Evolutionary conservation across 1,140 invertebrate species (phyloP).

Genomic region (Macrocentrus cingulum): DNA sequence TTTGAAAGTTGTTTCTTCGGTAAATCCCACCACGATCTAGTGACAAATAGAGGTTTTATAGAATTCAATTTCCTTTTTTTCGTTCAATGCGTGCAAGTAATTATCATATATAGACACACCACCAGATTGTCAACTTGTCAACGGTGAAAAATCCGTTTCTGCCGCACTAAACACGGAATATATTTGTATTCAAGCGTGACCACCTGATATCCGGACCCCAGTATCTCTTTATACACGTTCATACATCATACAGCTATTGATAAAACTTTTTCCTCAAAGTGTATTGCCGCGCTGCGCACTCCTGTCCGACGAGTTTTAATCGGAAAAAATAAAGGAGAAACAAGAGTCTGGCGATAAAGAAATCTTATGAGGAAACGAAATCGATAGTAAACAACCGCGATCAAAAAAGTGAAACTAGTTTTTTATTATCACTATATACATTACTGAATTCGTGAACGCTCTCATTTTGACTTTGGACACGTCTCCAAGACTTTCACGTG

Average conservation of each 20-base stretch:
- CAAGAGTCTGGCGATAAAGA: neutral
- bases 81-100: too few relatives aligned
- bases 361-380: slow-evolving; percentile 3
- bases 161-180: too few relatives aligned
- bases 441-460: neutral
- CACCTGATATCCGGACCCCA: slow-evolving; percentile 1
- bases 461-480: neutral
- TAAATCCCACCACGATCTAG: too few relatives aligned
- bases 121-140: slow-evolving; percentile 1
- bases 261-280: neutral
- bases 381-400: neutral
- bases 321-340: neutral
- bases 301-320: neutral
- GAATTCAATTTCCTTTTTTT: neutral
- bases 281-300: too few relatives aligned
- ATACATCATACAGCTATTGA: neutral
- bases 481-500: slow-evolving; percentile 11
- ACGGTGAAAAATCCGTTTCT: neutral
- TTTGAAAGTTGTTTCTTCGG: slow-evolving; percentile 11
- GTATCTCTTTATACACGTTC: slow-evolving; percentile 1
- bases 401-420: slow-evolving; percentile 14
- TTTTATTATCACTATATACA: neutral
- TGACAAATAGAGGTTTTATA: neutral
- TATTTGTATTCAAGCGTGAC: too few relatives aligned
- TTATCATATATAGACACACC: neutral